Evolutionary conservation across 2,888 invertebrate species (phyloP), one percentile per base, ranked within the genome.

Genomic region (Eupeodes latifasciatus): DNA sequence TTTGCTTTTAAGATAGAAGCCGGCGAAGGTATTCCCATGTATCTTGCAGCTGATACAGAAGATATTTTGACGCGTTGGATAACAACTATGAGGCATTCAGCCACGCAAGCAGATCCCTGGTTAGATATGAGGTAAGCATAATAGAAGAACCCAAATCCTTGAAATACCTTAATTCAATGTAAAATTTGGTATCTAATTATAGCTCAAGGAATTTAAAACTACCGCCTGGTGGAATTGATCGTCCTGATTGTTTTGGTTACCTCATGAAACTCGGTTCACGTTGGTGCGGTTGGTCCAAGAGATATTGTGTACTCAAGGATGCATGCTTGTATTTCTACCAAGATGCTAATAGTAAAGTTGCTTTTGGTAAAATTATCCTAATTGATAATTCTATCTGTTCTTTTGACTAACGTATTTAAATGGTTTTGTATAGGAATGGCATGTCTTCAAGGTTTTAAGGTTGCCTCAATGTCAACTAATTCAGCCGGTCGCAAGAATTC

Each of bases 281-380:
- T 91, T 97, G 97, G 95, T 97, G 97, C 92, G 96, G 97, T 27
- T 99, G 98, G 98, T 97, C 97, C 86, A 96, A 97, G 91, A 95
- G 98, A 75, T 99, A 98, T 94, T 98, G 98, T 94, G 97, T 99
- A 51, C 95, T 99, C 64, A 99, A 98, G 93, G 98, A 98, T 93
- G 99, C 98, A 61, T 98, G 98, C 91, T 95, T 99, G 36, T 99
- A 98, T 94, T 98, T 98, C 94, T 99, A 98, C 94, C 96, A 96
- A 90, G 98, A 98, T 92, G 96, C 96, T 5, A 97, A 96, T 92
- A 96, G 98, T 91, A 97, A 97, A 92, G 96, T 95, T 92, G 98
- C 98, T 89, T 96, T 98, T 93, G 98, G 98, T 97, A 94, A 94
- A 92, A 91, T 2, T 7, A n/a, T n/a, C n/a, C 14, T 14, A 14